Percentiles rank a stretch among this genome's conserved stretches.
Conservation (phyloP, 2,113 vertebrate species). For the Campylomormyrus tamandua region DNA sequence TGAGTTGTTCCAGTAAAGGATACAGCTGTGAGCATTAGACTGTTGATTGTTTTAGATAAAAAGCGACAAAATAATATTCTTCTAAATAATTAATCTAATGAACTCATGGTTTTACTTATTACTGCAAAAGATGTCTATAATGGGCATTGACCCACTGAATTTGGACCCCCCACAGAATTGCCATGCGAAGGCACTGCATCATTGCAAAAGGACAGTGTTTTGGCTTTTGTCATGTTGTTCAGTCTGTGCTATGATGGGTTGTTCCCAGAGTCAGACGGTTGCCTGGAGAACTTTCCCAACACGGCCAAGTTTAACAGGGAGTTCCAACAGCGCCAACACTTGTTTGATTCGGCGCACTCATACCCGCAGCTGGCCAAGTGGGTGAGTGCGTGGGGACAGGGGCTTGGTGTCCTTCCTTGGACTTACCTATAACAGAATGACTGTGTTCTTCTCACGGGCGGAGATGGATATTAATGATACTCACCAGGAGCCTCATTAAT, state of each 20-base stretch:
- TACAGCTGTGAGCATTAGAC: not conserved
- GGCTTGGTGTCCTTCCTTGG: not conserved
- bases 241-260: not conserved
- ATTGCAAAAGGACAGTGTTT: not conserved
- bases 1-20: not conserved
- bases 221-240: not conserved
- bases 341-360: slow-evolving; percentile 90
- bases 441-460: not conserved
- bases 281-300: slow-evolving; percentile 87
- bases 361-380: slow-evolving; percentile 82
- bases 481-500: not conserved
- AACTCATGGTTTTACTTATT: not conserved
- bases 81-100: not conserved
- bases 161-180: not conserved
- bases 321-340: slow-evolving; percentile 90
- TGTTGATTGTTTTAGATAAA: not conserved
- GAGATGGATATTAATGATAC: not conserved
- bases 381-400: slow-evolving; percentile 65
- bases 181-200: not conserved
- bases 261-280: slow-evolving; percentile 72
- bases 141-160: not conserved
- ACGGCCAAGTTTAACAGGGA: slow-evolving; percentile 93
- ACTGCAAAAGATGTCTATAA: not conserved
- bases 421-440: not conserved
- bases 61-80: not conserved